Conservation (phyloP, 2,888 invertebrate species). For the Mantis religiosa region DNA sequence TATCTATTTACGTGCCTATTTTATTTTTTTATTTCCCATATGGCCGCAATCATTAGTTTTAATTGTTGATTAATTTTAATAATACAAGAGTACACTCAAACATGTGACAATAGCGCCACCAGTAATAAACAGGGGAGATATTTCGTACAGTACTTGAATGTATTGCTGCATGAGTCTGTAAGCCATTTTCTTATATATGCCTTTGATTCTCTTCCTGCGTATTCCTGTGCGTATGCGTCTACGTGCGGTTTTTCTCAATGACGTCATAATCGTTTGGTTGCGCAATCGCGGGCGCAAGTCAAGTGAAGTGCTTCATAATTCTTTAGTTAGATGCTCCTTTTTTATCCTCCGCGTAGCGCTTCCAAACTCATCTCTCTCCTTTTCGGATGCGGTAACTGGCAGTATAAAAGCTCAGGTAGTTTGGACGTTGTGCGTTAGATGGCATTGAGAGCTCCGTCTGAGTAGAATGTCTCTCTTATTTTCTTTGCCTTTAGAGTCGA, state of each 20-base stretch:
- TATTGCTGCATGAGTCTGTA: neutral
- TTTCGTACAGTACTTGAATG: neutral
- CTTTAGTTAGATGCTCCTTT: neutral
- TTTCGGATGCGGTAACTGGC: neutral
- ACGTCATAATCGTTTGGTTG: slow-evolving; percentile 3
- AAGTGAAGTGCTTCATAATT: neutral
- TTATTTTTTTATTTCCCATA: too few relatives aligned
- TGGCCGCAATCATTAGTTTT: too few relatives aligned
- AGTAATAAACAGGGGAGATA: too few relatives aligned
- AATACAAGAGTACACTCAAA: too few relatives aligned
- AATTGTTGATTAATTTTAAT: too few relatives aligned
- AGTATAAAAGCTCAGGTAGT: slow-evolving; percentile 2
- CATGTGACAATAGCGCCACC: too few relatives aligned
- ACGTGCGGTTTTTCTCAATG: neutral
- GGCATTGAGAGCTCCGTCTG: neutral
- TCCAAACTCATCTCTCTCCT: neutral
- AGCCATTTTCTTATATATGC: neutral
- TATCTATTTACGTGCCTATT: too few relatives aligned
- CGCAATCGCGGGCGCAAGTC: slow-evolving; percentile 15
- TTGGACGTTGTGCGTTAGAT: neutral
- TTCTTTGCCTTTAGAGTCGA: too few relatives aligned
- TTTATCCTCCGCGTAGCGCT: neutral
- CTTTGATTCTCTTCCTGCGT: neutral
- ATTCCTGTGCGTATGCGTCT: neutral
- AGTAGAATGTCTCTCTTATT: neutral